Evolutionary conservation across 2,888 invertebrate genomes (phyloP), one percentile per base, ranked within the genome.

Genomic region (Cordilura impudica): DNA sequence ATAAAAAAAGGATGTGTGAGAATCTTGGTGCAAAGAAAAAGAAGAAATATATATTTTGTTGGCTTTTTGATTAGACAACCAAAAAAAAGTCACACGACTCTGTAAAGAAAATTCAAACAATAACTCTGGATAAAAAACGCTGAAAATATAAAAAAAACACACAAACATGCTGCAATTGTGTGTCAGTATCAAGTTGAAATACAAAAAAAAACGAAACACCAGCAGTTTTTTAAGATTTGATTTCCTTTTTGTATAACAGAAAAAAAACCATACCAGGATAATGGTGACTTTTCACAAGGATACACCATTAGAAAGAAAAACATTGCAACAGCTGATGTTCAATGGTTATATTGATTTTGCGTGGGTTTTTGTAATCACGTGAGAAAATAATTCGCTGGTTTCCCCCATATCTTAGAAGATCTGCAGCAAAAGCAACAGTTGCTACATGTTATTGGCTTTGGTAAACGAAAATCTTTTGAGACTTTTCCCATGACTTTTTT

Each of bases 31-130:
- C 31, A 74, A 54, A 51, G 18, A 72, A 75, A 75, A 35, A n/a
- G 2, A 51, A 53, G 10, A 21, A 51, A 23, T 26, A 18, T n/a
- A n/a, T 0, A 14, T 51, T 39, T 65, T 63, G 65, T 67, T 75
- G 75, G 78, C 78, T 75, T 81, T 75, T 78, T 75, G 78, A 75
- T 75, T 75, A 67, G 26, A 75, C 61, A 65, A 69, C 29, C 60
- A 58, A 67, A 49, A 58, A 78, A 78, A 81, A 78, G 78, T 81
- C 81, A 78, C 75, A 81, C 72, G 78, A 78, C 47, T 69, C 61
- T 51, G 16, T 26, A 39, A n/a, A 51, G 60, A 60, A 70, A 65
- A 69, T 39, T 21, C 21, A 65, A 4, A 53, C 39, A 63, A 54
- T 53, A 39, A 26, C 51, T n/a, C 51, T 51, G 26, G 6, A n/a